Base-by-base conservation (phyloP, 2,888 invertebrate genomes). In the Synanthedon vespiformis region DNA sequence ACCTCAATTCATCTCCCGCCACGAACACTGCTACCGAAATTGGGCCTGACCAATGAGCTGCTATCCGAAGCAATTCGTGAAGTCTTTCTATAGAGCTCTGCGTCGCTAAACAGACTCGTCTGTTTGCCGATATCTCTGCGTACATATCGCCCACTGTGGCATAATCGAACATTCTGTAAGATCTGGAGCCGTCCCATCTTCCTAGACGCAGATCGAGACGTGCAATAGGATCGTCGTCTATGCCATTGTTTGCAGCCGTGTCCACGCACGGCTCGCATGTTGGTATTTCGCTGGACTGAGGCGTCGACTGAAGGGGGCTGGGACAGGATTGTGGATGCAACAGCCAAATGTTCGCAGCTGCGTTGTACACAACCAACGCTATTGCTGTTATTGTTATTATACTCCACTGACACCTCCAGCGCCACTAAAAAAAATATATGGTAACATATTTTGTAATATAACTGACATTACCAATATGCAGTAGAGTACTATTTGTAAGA, bases 11-110 rank as follows among this genome's bases (percentile, higher is more conserved):
- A 62, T 93, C 92, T 3, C 93, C 93, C 12, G 94, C 92, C 0
- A 93, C 92, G 72, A 92, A 96, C 0, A 95, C 89, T 0, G 95
- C 94, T 0, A 93, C 89, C 0, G 96, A 96, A 63, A 97, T 93
- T 0, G 95, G 94, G 0, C 95, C 96, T 6, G 90, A 89, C 96
- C 96, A 96, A 64, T 95, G 93, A 50, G 92, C 90, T 0, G 94
- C 92, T 44, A 95, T 94, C 61, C 93, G 91, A 0, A 94, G 89
- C 14, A 96, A 72, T 47, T 95, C 94, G 59, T 91, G 89, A 8
- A 97, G 77, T 56, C 95, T 90, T 65, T 96, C 96, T 51, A 96
- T 88, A 0, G 96, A 96, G 62, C 93, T 93, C 74, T 96, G 95
- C 0, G 95, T 95, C 0, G 96, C 95, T 54, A 96, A 77, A 62